Evolutionary conservation across 2,797 vertebrate genomes (phyloP), one percentile per base, ranked within the genome.

Genomic region (Picus viridis): DNA sequence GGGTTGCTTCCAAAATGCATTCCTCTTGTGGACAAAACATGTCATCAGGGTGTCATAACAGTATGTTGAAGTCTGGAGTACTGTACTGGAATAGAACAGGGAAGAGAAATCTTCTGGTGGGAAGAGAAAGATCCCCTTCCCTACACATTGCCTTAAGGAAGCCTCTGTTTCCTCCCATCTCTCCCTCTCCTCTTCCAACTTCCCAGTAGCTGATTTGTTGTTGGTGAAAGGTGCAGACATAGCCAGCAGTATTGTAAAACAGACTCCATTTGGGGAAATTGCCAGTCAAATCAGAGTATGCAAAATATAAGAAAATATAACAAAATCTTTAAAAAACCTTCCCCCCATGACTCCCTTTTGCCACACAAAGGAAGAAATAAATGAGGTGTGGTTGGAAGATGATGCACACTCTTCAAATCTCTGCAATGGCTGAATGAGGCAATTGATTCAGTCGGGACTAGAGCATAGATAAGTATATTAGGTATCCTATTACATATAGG

Each of bases 161-260:
- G 0, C 1, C 1, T 3, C 16, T 18, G 2, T 61, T 57, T 65
- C 24, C 13, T 77, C 12, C 3, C 19, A 27, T 57, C 10, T 75
- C 22, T 61, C 9, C 10, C 4, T 71, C 27, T 83, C 58, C 22
- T 87, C 13, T 86, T 12, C 19, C 34, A 83, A 22, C 27, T 4
- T 9, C 24, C 16, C 9, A 53, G 18, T 16, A 32, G 7, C 32
- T 64, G 2, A 16, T 54, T 41, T 58, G 12, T 3, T 69, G 6
- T 32, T 69, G 57, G 11, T 56, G 61, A 59, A 20, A 47, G 3
- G 5, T 76, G 29, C 34, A 84, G 23, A 18, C 15, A 18, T n/a
- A 72, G 45, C 6, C 26, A 58, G 18, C 2, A n/a, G 9, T 29
- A 63, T 18, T 43, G 5, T 22, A 23, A 49, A 49, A 49, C 22